Conservation (phyloP, 2,888 invertebrate genomes). For the Zele albiditarsus region DNA sequence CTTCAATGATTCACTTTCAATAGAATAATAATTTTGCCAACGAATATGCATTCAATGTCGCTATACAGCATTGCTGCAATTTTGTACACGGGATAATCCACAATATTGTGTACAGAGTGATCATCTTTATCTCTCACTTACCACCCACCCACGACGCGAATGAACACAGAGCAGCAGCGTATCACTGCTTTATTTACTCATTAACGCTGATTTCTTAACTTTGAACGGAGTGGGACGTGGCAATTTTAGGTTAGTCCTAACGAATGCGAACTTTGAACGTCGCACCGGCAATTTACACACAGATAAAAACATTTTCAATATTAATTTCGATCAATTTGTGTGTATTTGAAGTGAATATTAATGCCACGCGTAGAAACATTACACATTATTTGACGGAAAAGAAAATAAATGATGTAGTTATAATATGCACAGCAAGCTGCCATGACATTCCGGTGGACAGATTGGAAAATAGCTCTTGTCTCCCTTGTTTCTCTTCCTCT, state of each 20-base stretch:
- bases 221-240: slow-evolving; percentile 39
- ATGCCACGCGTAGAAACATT: slow-evolving; percentile 47
- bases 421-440: slow-evolving; percentile 49
- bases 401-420: slow-evolving; percentile 45
- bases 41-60: background rate
- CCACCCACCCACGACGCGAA: slow-evolving; percentile 17
- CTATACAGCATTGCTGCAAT: background rate
- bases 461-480: slow-evolving; percentile 56
- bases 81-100: slow-evolving; percentile 6
- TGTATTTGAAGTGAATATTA: slow-evolving; percentile 47
- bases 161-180: slow-evolving; percentile 1
- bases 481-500: slow-evolving; percentile 3
- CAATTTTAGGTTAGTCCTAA: slow-evolving; percentile 59
- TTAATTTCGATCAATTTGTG: slow-evolving; percentile 52
- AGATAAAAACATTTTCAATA: slow-evolving; percentile 56
- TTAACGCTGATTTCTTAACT: slow-evolving; percentile 44
- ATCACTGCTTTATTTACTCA: slow-evolving; percentile 18
- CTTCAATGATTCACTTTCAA: background rate
- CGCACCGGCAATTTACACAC: slow-evolving; percentile 59
- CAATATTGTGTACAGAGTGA: slow-evolving; percentile 7
- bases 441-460: slow-evolving; percentile 58
- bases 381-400: slow-evolving; percentile 47
- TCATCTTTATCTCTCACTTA: slow-evolving; percentile 18
- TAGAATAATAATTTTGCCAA: slow-evolving; percentile 5
- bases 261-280: slow-evolving; percentile 53